Evolutionary conservation across 2,888 invertebrate genomes (phyloP).

Genomic region (Eumerus sabulonum): DNA sequence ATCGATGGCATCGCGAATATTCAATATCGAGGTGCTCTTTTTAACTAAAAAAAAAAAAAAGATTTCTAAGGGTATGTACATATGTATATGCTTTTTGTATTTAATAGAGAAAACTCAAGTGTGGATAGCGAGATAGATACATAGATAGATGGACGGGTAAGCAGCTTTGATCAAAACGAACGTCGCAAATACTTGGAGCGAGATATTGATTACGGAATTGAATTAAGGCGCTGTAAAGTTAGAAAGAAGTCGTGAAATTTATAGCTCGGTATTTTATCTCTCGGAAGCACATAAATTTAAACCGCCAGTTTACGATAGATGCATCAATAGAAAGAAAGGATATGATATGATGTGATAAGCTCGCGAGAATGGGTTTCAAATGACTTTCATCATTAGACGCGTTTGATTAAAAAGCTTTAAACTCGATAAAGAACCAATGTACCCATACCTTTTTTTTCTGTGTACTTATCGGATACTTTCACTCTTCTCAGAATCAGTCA

Average conservation of each 20-base stretch:
- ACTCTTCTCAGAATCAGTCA: no score
- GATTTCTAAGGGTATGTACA: no score
- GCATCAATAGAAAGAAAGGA: no score
- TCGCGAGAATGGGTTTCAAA: neutral
- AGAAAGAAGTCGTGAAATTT: neutral
- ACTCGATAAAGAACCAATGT: no score
- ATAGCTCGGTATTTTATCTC: neutral
- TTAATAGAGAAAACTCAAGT: neutral
- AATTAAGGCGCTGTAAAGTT: conserved; percentile 1
- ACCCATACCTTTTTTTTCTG: no score
- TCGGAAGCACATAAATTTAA: neutral
- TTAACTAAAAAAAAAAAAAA: no score
- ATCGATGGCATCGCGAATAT: neutral
- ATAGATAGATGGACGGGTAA: no score
- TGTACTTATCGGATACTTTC: no score
- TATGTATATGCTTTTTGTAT: conserved; percentile 13
- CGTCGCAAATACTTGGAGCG: no score
- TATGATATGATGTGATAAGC: neutral
- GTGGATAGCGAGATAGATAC: neutral
- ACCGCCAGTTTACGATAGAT: no score
- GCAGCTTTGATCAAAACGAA: conserved; percentile 22
- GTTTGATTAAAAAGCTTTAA: no score
- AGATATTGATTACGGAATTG: conserved; percentile 24
- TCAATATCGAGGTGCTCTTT: neutral
- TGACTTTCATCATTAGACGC: neutral